Evolutionary conservation across 2,888 invertebrate genomes (phyloP).

Genomic region (Lacanobia oleracea): DNA sequence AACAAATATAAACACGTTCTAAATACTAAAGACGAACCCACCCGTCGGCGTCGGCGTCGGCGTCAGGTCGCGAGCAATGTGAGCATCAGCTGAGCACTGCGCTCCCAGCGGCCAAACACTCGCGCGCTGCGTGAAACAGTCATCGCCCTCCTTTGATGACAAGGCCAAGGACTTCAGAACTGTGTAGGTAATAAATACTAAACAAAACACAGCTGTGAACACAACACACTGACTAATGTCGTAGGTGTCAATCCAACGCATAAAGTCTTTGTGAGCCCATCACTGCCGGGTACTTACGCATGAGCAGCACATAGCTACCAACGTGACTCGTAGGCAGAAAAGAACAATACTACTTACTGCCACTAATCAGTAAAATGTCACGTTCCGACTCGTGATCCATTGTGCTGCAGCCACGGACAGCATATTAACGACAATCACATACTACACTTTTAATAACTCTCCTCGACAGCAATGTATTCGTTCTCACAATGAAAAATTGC

Average conservation of each 20-base stretch:
- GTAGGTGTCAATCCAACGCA: conserved; percentile 20
- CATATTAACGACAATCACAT: conserved; percentile 47
- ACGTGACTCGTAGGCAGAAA: conserved; percentile 47
- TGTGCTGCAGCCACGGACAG: conserved; percentile 42
- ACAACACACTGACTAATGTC: conserved; percentile 42
- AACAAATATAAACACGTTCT: conserved; percentile 57
- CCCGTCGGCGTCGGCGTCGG: conserved; percentile 7
- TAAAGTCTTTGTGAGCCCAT: conserved; percentile 48
- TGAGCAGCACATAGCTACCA: conserved; percentile 44
- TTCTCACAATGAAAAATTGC: conserved; percentile 42
- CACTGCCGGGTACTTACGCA: conserved; percentile 36
- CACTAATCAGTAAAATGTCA: conserved; percentile 58
- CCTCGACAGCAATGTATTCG: conserved; percentile 22
- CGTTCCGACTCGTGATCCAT: conserved; percentile 46
- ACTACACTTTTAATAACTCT: conserved; percentile 13
- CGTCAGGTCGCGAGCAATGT: conserved; percentile 26
- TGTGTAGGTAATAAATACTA: conserved; percentile 47
- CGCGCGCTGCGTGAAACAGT: conserved; percentile 56
- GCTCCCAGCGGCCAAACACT: conserved; percentile 54
- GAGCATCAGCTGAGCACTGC: conserved; percentile 46
- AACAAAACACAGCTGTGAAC: conserved; percentile 26
- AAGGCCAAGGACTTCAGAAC: conserved; percentile 57
- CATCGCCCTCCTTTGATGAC: conserved; percentile 56
- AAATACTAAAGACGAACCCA: conserved; percentile 47
- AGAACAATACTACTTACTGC: conserved; percentile 54